Conservation (phyloP, 2,888 invertebrate species). For the Terebella lapidaria region DNA sequence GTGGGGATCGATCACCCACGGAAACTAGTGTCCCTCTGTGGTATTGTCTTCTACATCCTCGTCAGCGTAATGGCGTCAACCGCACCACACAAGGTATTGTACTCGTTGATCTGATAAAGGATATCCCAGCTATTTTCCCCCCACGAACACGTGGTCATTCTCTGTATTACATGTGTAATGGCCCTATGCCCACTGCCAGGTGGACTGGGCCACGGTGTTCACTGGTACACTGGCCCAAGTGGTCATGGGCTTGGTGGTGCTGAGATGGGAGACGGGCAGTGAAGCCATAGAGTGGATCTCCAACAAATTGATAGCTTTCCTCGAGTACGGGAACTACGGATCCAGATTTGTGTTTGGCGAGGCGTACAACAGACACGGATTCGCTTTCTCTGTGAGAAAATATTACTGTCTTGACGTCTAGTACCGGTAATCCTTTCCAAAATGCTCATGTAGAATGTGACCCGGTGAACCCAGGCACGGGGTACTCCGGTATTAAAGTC, state of each 20-base stretch:
- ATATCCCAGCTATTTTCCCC: no score
- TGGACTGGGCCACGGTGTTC: slow-evolving; percentile 18
- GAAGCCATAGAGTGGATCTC: slow-evolving; percentile 15
- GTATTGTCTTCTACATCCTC: background rate
- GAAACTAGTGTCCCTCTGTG: background rate
- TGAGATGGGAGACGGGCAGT: slow-evolving; percentile 19
- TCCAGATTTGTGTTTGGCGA: slow-evolving; percentile 22
- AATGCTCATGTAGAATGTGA: no score
- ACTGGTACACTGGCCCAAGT: slow-evolving; percentile 13
- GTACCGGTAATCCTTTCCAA: no score
- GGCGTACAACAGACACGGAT: slow-evolving; percentile 12
- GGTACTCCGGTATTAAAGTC: no score
- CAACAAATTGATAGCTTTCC: slow-evolving; percentile 16
- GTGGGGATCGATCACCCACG: background rate
- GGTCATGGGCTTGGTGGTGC: slow-evolving; percentile 18
- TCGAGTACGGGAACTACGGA: slow-evolving; percentile 16
- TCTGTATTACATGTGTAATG: background rate
- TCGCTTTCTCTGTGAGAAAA: slow-evolving; percentile 19
- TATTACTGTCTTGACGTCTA: no score
- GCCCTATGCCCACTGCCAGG: slow-evolving; percentile 11
- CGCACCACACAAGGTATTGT: no score
- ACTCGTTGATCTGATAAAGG: no score
- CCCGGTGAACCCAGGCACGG: no score
- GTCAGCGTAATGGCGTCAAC: no score
- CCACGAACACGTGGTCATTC: no score